Evolutionary conservation across 2,888 invertebrate genomes (phyloP).

Genomic region (Lepetodrilus schrolli): DNA sequence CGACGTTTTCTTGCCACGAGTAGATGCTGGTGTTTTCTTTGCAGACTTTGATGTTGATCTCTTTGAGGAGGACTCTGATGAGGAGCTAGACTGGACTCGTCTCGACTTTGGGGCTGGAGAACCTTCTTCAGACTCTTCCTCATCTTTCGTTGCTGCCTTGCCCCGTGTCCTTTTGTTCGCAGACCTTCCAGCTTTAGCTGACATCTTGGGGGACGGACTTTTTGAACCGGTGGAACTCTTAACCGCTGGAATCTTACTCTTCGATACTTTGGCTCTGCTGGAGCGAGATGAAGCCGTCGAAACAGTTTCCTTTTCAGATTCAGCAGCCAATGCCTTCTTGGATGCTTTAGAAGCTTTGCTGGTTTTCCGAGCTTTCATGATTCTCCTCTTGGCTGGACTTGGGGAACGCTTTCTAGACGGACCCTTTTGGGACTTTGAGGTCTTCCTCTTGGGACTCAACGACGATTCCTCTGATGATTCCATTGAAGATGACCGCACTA

Average conservation of each 20-base stretch:
- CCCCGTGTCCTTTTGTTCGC: neutral
- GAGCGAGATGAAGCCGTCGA: neutral
- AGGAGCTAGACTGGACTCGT: neutral
- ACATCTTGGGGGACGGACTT: no score
- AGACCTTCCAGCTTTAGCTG: neutral
- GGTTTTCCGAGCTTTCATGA: neutral
- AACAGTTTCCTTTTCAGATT: conserved; percentile 28
- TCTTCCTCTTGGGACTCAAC: neutral
- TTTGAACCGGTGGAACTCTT: no score
- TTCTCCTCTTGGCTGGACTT: neutral
- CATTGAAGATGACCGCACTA: conserved; percentile 12
- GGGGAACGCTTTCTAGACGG: neutral
- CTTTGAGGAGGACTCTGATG: neutral
- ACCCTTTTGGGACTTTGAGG: neutral
- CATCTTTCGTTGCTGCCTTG: neutral
- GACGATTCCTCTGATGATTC: neutral
- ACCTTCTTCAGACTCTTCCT: neutral
- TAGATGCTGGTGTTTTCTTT: neutral
- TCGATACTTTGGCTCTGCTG: neutral
- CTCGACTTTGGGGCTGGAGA: neutral
- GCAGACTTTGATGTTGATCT: neutral
- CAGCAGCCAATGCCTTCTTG: neutral
- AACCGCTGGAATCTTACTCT: neutral
- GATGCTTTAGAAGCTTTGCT: neutral
- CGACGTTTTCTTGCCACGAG: neutral